These are phyloP conservation scores for Planiliza haematocheilus DNA, from an alignment of 2,113 vertebrate genomes.

Conservation along the genomic window DNA sequence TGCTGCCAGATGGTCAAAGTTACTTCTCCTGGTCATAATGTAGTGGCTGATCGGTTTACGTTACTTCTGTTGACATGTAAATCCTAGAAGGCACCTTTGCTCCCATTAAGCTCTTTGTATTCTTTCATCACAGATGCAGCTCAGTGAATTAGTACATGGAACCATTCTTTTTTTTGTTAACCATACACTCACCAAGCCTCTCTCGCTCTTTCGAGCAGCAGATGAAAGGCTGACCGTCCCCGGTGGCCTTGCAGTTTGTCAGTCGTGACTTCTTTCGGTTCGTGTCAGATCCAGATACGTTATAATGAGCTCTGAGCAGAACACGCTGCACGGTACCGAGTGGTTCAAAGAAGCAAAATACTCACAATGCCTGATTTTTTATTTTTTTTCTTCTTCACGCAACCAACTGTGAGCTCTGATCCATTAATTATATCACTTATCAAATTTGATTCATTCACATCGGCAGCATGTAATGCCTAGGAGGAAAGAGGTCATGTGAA, in stretches of 20 bases:
- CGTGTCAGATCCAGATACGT: constrained; percentile 38
- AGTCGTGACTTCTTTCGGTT: constrained; percentile 22
- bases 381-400: too few relatives aligned
- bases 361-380: neutral
- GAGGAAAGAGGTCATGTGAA: constrained; percentile 20
- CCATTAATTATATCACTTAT: constrained; percentile 48
- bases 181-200: neutral
- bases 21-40: too few relatives aligned
- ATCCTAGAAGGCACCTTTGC: too few relatives aligned
- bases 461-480: constrained; percentile 4
- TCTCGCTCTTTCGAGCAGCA: neutral
- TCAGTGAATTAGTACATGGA: too few relatives aligned
- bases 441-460: constrained; percentile 39
- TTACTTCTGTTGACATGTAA: too few relatives aligned
- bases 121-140: too few relatives aligned
- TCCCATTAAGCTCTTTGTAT: too few relatives aligned
- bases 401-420: constrained; percentile 33
- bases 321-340: constrained; percentile 5
- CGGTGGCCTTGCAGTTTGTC: constrained; percentile 7
- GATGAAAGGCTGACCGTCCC: constrained; percentile 37
- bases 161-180: too few relatives aligned
- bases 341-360: constrained; percentile 33
- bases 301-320: constrained; percentile 58
- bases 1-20: too few relatives aligned
- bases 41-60: too few relatives aligned